Evolutionary conservation across 2,113 vertebrate species (phyloP), one percentile per base, ranked within the genome.

Genomic region (Equus quagga): DNA sequence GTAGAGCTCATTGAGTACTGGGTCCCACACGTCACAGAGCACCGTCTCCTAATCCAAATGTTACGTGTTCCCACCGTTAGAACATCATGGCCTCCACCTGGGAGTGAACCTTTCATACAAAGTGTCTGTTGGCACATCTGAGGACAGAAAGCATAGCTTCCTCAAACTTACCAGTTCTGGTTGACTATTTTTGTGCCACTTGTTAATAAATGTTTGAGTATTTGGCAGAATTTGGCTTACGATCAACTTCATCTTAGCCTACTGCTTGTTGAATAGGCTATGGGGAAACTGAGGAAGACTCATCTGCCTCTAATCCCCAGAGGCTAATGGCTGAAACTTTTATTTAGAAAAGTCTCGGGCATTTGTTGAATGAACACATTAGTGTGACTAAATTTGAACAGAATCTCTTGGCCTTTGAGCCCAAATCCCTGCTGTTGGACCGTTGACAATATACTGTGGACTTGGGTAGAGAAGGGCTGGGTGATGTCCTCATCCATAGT

Each of bases 141-240:
- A 89, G 84, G n/a, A 56, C 21, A 93, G 78, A 58, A 26, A 65
- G 11, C 73, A 23, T 65, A 65, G 72, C 28, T 70, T 85, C 24
- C 23, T 36, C 41, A 87, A 54, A 73, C 26, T 72, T 64, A 60
- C 4, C 54, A 64, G 23, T 72, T 54, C 6, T 49, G 14, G 41
- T 24, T 28, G 54, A 89, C 46, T 54, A 3, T 65, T 76, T 72
- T 64, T 54, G 36, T 62, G 14, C 24, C 46, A 10, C 21, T 91
- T 76, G 36, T 56, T 90, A 49, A 90, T 33, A 75, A 62, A 69
- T 33, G 9, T 72, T 64, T 64, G 36, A 91, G 36, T n/a, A 76
- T 58, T 87, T 94, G 88, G 15, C 58, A 96, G 31, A 80, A 88
- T 80, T 89, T 92, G n/a, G 10, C 44, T 64, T 26, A 62, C 75